Percentiles rank a stretch among this genome's conserved stretches.
These are phyloP conservation scores for Sarcophaga variegata DNA, from an alignment of 2,888 invertebrate genomes.

Conservation along the genomic window DNA sequence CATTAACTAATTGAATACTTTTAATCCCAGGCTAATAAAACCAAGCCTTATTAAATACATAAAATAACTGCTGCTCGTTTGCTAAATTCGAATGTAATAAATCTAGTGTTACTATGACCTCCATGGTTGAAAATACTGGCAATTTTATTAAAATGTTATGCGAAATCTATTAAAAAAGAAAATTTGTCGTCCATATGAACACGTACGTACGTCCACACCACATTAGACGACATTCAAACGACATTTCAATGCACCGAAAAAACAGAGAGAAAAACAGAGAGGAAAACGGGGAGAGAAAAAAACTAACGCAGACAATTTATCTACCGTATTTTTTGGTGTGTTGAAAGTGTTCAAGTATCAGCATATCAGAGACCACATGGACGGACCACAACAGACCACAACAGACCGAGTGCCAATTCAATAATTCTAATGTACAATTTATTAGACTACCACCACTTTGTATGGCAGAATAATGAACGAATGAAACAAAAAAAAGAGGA, in stretches of 20 bases:
- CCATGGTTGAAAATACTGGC: neutral
- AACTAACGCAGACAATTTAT: slow-evolving; percentile 8
- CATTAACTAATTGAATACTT: too few relatives aligned
- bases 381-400: neutral
- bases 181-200: neutral
- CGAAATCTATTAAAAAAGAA: neutral
- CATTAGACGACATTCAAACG: neutral
- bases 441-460: slow-evolving; percentile 56
- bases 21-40: too few relatives aligned
- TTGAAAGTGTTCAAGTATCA: slow-evolving; percentile 48
- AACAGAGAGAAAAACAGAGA: neutral
- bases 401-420: slow-evolving; percentile 7
- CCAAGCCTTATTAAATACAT: too few relatives aligned
- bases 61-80: too few relatives aligned
- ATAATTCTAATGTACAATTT: slow-evolving; percentile 57
- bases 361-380: slow-evolving; percentile 21
- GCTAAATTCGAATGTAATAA: neutral
- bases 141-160: neutral
- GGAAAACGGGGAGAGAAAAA: neutral
- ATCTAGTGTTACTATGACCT: neutral
- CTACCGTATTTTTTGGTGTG: slow-evolving; percentile 48
- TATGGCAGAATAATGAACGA: neutral
- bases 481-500: neutral
- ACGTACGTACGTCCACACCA: too few relatives aligned
- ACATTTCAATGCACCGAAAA: too few relatives aligned